Percentiles rank a stretch among this genome's conserved stretches.
These are phyloP conservation scores for Mirounga angustirostris DNA, from an alignment of 2,113 vertebrate species.

Conservation along the genomic window DNA sequence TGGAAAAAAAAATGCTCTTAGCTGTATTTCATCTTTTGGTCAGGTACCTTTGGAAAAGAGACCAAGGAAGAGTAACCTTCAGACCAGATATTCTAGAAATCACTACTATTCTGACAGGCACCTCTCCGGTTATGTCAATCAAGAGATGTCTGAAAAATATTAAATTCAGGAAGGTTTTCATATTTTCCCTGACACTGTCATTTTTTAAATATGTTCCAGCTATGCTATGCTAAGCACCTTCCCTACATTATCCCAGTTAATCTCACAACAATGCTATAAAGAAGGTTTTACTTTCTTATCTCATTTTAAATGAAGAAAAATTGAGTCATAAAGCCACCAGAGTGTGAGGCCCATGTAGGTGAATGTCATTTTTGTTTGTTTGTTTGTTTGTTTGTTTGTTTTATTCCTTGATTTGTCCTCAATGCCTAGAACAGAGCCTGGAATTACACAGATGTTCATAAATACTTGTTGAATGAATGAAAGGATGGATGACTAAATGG, in stretches of 20 bases:
- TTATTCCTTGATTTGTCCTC: not conserved
- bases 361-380: not conserved
- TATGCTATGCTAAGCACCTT: not conserved
- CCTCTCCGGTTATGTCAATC: not conserved
- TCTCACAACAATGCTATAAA: not conserved
- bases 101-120: not conserved
- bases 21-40: slow-evolving; percentile 25
- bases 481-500: not conserved
- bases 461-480: not conserved
- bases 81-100: not conserved
- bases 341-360: not conserved
- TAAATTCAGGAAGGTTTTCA: not conserved
- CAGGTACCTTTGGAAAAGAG: not conserved
- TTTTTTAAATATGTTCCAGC: not conserved
- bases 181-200: slow-evolving; percentile 1
- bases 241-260: not conserved
- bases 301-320: slow-evolving; percentile 8
- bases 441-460: not conserved
- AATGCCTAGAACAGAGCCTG: not conserved
- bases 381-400: not conserved
- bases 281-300: not conserved
- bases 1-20: not conserved
- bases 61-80: not conserved
- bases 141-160: slow-evolving; percentile 40
- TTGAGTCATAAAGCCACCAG: not conserved